Evolutionary conservation across 1,140 invertebrate species (phyloP).

Genomic region (Dinoponera quadriceps): DNA sequence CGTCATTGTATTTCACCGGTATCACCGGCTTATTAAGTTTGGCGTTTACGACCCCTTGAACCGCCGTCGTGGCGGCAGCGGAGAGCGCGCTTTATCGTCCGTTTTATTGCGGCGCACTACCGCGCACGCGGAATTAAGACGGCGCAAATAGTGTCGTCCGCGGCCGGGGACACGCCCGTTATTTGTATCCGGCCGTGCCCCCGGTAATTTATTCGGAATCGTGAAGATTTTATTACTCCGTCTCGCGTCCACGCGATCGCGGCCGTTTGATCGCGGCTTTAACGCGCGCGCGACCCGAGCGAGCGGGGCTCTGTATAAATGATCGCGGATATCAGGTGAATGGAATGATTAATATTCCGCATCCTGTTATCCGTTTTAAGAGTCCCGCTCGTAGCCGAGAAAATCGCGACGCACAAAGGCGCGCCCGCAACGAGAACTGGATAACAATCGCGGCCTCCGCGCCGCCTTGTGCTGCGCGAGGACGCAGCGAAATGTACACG

Average conservation of each 20-base stretch:
- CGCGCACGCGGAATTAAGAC: conserved; percentile 53
- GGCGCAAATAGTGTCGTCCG: conserved; percentile 53
- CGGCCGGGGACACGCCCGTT: conserved; percentile 51
- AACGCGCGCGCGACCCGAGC: conserved; percentile 6
- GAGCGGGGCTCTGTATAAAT: conserved; percentile 56
- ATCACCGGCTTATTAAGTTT: conserved; percentile 65
- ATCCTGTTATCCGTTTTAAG: conserved; percentile 61
- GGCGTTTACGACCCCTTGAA: conserved; percentile 66
- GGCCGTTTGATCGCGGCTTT: conserved; percentile 7
- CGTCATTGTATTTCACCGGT: conserved; percentile 55
- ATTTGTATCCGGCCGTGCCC: conserved; percentile 18
- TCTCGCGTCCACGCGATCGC: conserved; percentile 22
- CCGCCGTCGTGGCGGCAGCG: conserved; percentile 25
- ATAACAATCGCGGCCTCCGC: conserved; percentile 50
- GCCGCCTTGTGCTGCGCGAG: conserved; percentile 32
- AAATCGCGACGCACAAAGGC: conserved; percentile 47
- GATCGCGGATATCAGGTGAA: conserved; percentile 74
- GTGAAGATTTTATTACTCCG: conserved; percentile 63
- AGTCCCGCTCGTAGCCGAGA: conserved; percentile 39
- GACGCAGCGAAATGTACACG: conserved; percentile 42
- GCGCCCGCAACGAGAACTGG: conserved; percentile 47
- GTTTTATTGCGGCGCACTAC: conserved; percentile 62
- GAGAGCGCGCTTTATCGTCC: conserved; percentile 59
- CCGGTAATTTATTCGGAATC: conserved; percentile 66
- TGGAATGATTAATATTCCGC: conserved; percentile 75